Conservation (phyloP, 2,797 vertebrate species). For the Typhlichthys eigenmanni region DNA sequence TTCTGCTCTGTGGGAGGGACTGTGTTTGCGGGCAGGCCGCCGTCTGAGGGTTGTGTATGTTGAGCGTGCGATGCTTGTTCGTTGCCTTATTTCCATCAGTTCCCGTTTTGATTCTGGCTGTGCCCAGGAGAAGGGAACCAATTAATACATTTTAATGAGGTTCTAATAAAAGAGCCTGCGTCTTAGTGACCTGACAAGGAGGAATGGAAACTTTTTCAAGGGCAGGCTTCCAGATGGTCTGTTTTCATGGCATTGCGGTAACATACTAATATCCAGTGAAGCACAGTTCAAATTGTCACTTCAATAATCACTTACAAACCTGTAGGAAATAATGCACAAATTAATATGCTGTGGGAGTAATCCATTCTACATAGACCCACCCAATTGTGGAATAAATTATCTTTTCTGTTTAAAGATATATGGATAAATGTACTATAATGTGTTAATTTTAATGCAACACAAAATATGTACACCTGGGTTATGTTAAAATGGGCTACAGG, state of each 20-base stretch:
- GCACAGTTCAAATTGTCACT: too few species aligned
- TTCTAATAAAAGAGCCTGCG: constrained; percentile 76
- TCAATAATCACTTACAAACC: too few species aligned
- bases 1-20: not conserved
- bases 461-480: too few species aligned
- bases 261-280: not conserved
- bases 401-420: too few species aligned
- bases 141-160: constrained; percentile 82
- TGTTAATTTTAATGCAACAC: too few species aligned
- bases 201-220: constrained; percentile 71
- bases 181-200: constrained; percentile 59
- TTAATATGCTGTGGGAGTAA: too few species aligned
- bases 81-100: constrained; percentile 61
- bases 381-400: too few species aligned
- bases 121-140: constrained; percentile 76
- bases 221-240: constrained; percentile 36
- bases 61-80: constrained; percentile 54
- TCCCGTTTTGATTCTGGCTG: constrained; percentile 59
- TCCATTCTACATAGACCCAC: too few species aligned
- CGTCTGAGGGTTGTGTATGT: constrained; percentile 52
- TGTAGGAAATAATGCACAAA: too few species aligned
- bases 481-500: too few species aligned
- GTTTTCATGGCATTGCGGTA: not conserved
- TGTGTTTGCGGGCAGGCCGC: constrained; percentile 22
- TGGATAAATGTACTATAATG: too few species aligned